Evolutionary conservation across 1,140 invertebrate species (phyloP).

Genomic region (Drosophila paulistorum): DNA sequence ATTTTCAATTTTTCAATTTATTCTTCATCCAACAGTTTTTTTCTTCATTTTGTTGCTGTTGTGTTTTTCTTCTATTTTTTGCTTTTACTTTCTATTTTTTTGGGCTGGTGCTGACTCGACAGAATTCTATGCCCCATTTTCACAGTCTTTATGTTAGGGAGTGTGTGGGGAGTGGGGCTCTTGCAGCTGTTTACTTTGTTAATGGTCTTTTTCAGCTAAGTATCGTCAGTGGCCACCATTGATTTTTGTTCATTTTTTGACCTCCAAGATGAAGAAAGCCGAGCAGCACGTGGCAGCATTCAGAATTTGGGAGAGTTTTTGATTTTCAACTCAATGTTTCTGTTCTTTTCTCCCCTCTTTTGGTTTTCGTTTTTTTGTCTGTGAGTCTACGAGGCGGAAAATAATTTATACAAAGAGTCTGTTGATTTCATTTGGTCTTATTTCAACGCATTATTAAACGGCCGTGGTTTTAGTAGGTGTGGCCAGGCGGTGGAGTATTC

Average conservation of each 20-base stretch:
- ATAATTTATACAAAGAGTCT: slow-evolving; percentile 73
- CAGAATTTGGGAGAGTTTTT: slow-evolving; percentile 56
- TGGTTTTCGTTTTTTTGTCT: slow-evolving; percentile 37
- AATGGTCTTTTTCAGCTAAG: slow-evolving; percentile 80
- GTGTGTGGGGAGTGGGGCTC: slow-evolving; percentile 12
- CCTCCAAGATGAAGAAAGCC: slow-evolving; percentile 42
- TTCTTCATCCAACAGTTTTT: slow-evolving; percentile 8
- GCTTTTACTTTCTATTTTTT: slow-evolving; percentile 23
- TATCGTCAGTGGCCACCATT: slow-evolving; percentile 51
- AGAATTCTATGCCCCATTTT: slow-evolving; percentile 45
- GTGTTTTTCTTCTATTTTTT: slow-evolving; percentile 18
- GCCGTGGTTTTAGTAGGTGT: slow-evolving; percentile 5
- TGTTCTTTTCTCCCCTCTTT: slow-evolving; percentile 32
- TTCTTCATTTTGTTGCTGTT: slow-evolving; percentile 9
- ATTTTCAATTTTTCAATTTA: slow-evolving; percentile 50
- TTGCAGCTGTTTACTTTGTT: slow-evolving; percentile 80
- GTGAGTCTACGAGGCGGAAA: slow-evolving; percentile 55
- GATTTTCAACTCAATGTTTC: slow-evolving; percentile 54
- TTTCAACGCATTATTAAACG: slow-evolving; percentile 62
- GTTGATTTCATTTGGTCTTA: slow-evolving; percentile 66
- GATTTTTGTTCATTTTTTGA: slow-evolving; percentile 73
- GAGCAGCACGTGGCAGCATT: slow-evolving; percentile 44
- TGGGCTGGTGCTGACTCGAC: slow-evolving; percentile 57
- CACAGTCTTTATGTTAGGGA: slow-evolving; percentile 30
- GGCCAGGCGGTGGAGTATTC: neutral